Conservation (phyloP, 2,888 invertebrate genomes). For the Epistrophe grossulariae region DNA sequence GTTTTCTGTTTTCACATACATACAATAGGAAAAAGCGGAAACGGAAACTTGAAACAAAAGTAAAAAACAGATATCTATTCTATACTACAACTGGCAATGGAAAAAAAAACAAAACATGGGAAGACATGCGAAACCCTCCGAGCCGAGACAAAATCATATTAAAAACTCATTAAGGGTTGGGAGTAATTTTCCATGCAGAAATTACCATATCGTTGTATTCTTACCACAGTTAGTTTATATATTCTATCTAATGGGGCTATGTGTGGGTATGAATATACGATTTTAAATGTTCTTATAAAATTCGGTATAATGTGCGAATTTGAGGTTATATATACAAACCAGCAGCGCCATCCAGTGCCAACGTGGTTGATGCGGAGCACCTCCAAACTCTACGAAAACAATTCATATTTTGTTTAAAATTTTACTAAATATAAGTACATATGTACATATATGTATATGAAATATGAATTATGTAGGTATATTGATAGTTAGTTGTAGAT, state of each 20-base stretch:
- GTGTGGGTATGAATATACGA: slow-evolving; percentile 12
- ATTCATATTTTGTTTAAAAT: background rate
- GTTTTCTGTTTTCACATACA: slow-evolving; percentile 53
- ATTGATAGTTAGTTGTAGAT: no score
- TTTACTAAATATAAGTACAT: no score
- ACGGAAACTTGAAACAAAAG: slow-evolving; percentile 47
- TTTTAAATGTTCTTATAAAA: background rate
- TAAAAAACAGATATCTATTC: background rate
- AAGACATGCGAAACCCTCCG: slow-evolving; percentile 42
- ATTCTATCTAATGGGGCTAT: slow-evolving; percentile 14
- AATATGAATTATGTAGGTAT: no score
- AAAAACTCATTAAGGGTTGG: slow-evolving; percentile 75
- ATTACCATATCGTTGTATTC: slow-evolving; percentile 70
- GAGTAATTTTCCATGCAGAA: slow-evolving; percentile 72
- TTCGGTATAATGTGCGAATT: background rate
- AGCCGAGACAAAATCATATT: slow-evolving; percentile 71
- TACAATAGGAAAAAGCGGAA: slow-evolving; percentile 63
- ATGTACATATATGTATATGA: no score
- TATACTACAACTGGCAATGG: background rate
- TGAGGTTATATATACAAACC: background rate
- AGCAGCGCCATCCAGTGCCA: background rate
- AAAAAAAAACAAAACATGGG: slow-evolving; percentile 37
- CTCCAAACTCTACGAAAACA: background rate
- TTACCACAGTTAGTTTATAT: slow-evolving; percentile 63
- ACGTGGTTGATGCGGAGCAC: background rate